Conservation (phyloP, 2,113 vertebrate species). For the Syrmaticus mikado region DNA sequence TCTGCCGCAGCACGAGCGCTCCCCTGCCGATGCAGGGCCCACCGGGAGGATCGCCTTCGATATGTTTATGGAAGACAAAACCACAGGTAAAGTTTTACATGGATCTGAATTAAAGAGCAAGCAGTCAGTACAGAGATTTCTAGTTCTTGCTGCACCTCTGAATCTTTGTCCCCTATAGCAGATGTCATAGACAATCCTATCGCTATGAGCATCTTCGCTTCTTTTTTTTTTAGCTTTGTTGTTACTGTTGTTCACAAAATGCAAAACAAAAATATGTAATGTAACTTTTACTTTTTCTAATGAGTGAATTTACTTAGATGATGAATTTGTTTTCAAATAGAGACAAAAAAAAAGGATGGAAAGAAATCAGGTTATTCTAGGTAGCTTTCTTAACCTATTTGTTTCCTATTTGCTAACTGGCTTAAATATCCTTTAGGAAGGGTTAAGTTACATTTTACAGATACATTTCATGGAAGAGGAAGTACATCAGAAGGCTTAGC, state of each 20-base stretch:
- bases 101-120: neutral
- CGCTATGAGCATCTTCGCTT: accelerated
- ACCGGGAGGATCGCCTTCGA: conserved; percentile 81
- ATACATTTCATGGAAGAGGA: neutral
- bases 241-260: neutral
- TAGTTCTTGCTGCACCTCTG: neutral
- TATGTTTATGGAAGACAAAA: conserved; percentile 81
- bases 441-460: neutral
- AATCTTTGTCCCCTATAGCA: neutral
- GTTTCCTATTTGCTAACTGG: neutral
- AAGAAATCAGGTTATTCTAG: neutral
- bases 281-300: neutral
- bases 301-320: neutral
- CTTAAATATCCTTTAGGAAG: neutral
- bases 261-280: neutral
- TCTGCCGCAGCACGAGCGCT: conserved; percentile 90
- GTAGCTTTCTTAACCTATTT: neutral
- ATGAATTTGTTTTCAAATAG: neutral
- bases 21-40: conserved; percentile 87
- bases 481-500: neutral
- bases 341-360: neutral
- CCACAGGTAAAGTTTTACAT: conserved; percentile 56
- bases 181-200: neutral
- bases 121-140: neutral
- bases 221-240: neutral